A percentile compares a stretch with the other conserved stretches of the same genome.
Conservation (phyloP, 2,888 invertebrate genomes). For the Melitaea athalia region DNA sequence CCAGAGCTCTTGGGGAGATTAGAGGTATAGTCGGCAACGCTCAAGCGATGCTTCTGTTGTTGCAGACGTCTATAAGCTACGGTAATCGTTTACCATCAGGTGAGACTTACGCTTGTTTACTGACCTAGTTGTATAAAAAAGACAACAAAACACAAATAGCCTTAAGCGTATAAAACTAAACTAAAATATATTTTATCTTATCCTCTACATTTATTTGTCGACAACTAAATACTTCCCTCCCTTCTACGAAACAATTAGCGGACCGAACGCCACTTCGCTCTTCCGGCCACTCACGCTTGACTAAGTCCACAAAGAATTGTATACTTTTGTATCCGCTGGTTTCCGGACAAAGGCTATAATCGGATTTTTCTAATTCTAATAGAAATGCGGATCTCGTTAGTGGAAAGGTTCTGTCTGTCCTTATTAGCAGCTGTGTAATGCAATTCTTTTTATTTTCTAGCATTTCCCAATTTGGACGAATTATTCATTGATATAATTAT, state of each 20-base stretch:
- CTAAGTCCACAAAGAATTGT: constrained; percentile 1
- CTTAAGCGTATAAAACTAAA: background rate
- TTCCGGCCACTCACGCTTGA: constrained; percentile 5
- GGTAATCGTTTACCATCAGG: no score
- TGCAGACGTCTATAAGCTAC: no score
- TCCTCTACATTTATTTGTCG: background rate
- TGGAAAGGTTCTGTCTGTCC: background rate
- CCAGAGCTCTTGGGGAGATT: no score
- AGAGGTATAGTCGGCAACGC: no score
- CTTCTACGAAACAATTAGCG: constrained; percentile 8
- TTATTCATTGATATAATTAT: no score
- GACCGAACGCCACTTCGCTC: constrained; percentile 8
- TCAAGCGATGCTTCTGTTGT: no score
- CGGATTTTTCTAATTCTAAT: constrained; percentile 7
- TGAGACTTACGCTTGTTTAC: no score
- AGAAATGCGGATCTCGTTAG: background rate
- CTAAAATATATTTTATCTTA: background rate
- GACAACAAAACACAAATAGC: no score
- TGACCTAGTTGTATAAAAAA: no score
- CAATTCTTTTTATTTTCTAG: background rate
- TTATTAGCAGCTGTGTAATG: background rate
- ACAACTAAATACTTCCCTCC: background rate
- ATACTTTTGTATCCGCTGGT: background rate
- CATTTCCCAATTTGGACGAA: no score
- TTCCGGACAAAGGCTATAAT: constrained; percentile 4